These are phyloP conservation scores for Dryomyza anilis DNA, from an alignment of 2,888 invertebrate species.

Conservation along the genomic window DNA sequence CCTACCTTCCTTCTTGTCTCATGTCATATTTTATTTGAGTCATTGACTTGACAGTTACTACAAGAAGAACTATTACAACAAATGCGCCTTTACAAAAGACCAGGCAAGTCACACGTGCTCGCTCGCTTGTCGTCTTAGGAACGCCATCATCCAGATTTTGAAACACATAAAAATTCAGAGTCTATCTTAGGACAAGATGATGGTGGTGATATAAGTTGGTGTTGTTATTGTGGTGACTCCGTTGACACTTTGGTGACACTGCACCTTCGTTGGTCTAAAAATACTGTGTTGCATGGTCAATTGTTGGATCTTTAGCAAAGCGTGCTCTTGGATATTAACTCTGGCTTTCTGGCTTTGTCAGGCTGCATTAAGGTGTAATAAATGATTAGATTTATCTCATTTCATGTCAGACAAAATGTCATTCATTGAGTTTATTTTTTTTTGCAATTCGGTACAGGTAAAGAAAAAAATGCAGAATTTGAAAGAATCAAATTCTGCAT, in stretches of 20 bases:
- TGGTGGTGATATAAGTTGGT: constrained; percentile 12
- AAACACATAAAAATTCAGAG: constrained; percentile 24
- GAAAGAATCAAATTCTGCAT: no score
- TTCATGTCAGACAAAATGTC: constrained; percentile 53
- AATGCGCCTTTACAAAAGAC: no score
- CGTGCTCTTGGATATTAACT: background rate
- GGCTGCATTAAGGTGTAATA: constrained; percentile 37
- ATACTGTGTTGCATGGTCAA: constrained; percentile 29
- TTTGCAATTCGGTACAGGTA: no score
- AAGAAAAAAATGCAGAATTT: no score
- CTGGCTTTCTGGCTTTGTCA: constrained; percentile 10
- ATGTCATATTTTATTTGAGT: constrained; percentile 40
- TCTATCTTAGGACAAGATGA: constrained; percentile 7
- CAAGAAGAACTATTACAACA: constrained; percentile 1
- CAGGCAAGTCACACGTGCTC: background rate
- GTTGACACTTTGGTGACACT: constrained; percentile 28
- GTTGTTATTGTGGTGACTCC: constrained; percentile 17
- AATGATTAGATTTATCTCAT: constrained; percentile 46
- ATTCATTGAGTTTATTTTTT: no score
- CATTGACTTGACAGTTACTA: constrained; percentile 38
- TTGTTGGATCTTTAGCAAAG: constrained; percentile 32
- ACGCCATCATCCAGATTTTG: constrained; percentile 2
- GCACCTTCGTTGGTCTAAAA: constrained; percentile 10
- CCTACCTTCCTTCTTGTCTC: constrained; percentile 11
- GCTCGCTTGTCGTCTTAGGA: background rate